Conservation (phyloP, 2,797 vertebrate genomes). For the Anguilla obscura region DNA sequence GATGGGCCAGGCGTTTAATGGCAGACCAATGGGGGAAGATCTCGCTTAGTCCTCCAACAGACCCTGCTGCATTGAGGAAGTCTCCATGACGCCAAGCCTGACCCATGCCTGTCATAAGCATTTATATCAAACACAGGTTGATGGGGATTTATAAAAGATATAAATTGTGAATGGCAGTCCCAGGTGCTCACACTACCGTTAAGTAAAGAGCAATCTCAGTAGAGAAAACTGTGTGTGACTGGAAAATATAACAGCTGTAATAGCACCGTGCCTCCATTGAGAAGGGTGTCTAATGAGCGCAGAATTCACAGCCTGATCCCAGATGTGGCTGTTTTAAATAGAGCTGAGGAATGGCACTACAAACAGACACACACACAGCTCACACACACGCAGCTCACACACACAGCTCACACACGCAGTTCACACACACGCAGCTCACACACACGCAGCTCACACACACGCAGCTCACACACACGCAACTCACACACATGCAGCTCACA, state of each 20-base stretch:
- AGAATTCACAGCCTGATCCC: not conserved
- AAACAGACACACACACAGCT: not conserved
- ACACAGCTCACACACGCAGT: not conserved
- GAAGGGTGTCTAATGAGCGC: not conserved
- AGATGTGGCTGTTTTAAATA: not conserved
- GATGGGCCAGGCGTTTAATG: no score
- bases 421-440: no score
- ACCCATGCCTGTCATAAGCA: not conserved
- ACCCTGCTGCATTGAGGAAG: not conserved
- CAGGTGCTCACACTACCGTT: not conserved
- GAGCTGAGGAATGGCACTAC: not conserved
- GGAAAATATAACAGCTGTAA: not conserved
- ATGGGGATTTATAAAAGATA: not conserved
- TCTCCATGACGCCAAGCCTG: not conserved
- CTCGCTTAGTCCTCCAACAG: not conserved
- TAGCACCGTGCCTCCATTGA: not conserved
- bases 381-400: not conserved
- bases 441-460: no score
- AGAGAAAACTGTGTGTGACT: not conserved
- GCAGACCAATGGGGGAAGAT: no score
- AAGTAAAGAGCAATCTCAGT: not conserved
- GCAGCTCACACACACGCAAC: not conserved
- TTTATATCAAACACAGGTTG: not conserved
- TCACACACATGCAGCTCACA: not conserved
- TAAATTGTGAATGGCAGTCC: not conserved